Conservation (phyloP, 2,113 vertebrate species). For the Fulmarus glacialis region DNA sequence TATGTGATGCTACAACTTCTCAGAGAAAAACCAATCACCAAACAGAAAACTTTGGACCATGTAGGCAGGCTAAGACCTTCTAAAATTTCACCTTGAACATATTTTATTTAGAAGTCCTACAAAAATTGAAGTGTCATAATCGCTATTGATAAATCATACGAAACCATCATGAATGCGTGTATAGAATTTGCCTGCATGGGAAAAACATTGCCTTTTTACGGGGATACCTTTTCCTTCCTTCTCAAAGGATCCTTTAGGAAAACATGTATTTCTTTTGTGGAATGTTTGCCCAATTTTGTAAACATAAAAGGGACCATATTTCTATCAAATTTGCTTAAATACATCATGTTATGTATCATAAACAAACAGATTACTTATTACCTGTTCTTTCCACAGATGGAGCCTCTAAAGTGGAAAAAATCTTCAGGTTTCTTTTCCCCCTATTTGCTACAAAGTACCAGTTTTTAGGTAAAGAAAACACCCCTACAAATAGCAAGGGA, state of each 20-base stretch:
- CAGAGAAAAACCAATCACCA: background rate
- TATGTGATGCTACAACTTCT: background rate
- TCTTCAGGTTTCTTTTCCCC: background rate
- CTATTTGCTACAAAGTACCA: background rate
- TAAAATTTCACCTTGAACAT: background rate
- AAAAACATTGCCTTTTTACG: fast-evolving
- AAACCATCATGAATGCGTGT: background rate
- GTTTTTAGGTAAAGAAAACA: background rate
- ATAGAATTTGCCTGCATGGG: background rate
- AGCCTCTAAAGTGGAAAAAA: background rate
- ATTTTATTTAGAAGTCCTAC: background rate
- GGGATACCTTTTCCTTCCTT: background rate
- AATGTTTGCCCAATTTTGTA: background rate
- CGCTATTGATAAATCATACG: background rate
- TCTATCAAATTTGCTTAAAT: background rate
- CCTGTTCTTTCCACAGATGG: background rate
- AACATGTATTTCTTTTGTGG: background rate
- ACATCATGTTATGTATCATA: background rate
- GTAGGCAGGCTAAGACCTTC: background rate
- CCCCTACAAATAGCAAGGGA: background rate
- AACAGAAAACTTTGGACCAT: background rate
- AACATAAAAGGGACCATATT: background rate
- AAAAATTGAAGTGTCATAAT: background rate
- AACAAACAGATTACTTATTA: background rate
- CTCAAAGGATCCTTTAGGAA: background rate